Evolutionary conservation across 2,113 vertebrate genomes (phyloP).

Genomic region (Catagonus wagneri): DNA sequence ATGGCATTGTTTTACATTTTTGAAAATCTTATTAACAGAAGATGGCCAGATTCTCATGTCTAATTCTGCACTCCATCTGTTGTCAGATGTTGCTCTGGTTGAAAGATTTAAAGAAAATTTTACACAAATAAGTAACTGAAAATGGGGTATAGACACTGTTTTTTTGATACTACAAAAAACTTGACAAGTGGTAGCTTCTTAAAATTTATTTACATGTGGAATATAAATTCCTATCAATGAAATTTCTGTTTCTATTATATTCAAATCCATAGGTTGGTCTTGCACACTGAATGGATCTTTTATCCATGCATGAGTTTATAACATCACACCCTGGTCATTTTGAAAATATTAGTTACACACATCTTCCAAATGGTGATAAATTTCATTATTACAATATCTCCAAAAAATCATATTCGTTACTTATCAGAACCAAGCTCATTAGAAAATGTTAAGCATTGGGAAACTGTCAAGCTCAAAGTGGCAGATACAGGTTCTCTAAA

Average conservation of each 20-base stretch:
- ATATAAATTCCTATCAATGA: constrained; percentile 11
- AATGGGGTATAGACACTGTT: not conserved
- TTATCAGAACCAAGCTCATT: not conserved
- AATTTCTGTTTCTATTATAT: not conserved
- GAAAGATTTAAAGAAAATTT: constrained; percentile 1
- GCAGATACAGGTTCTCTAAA: not conserved
- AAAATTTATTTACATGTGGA: not conserved
- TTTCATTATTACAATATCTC: not conserved
- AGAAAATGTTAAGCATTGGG: not conserved
- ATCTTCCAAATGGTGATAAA: not conserved
- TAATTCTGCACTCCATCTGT: not conserved
- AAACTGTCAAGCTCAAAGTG: constrained; percentile 19
- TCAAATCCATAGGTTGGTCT: not conserved
- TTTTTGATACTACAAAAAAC: constrained; percentile 17
- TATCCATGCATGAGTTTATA: not conserved
- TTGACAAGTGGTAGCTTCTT: not conserved
- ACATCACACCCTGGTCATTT: not conserved
- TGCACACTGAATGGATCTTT: not conserved
- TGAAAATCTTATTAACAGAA: not conserved
- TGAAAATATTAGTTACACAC: not conserved
- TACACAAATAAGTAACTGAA: not conserved
- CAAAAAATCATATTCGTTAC: not conserved
- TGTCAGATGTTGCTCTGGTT: not conserved
- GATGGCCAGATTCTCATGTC: not conserved
- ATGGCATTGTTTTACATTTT: not conserved